Evolutionary conservation across 2,113 vertebrate genomes (phyloP).

Genomic region (Phyllostomus discolor): DNA sequence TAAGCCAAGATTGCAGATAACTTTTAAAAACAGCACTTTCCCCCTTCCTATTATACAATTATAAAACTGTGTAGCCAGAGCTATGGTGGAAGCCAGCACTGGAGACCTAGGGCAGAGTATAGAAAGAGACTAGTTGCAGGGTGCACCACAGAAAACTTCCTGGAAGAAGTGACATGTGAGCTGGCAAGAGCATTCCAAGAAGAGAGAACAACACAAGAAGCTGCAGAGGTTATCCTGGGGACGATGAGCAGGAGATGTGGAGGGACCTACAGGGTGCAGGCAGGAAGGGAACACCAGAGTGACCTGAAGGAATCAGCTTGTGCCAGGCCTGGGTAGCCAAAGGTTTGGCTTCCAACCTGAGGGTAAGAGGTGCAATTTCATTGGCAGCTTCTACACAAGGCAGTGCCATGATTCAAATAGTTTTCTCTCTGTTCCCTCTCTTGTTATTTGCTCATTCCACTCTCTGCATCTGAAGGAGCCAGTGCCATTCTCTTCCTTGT

Average conservation of each 20-base stretch:
- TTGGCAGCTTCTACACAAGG: neutral
- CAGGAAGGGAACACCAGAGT: too few species aligned
- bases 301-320: too few species aligned
- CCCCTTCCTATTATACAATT: neutral
- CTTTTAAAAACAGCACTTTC: neutral
- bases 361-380: too few species aligned
- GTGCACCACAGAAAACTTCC: neutral
- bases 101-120: neutral
- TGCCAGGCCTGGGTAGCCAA: too few species aligned
- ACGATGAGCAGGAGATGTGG: too few species aligned
- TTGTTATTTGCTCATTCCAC: too few species aligned
- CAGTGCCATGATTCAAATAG: neutral
- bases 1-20: neutral
- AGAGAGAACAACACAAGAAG: neutral
- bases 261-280: too few species aligned
- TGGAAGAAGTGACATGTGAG: neutral
- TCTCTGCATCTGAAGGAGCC: too few species aligned
- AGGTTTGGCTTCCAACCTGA: too few species aligned
- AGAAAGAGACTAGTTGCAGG: neutral
- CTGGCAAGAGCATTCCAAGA: neutral
- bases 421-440: too few species aligned
- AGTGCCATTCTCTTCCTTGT: neutral
- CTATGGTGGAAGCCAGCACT: neutral
- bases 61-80: neutral
- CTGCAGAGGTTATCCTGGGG: too few species aligned